Evolutionary conservation across 2,113 vertebrate genomes (phyloP), one percentile per base, ranked within the genome.

Genomic region (Nesogale talazaci): DNA sequence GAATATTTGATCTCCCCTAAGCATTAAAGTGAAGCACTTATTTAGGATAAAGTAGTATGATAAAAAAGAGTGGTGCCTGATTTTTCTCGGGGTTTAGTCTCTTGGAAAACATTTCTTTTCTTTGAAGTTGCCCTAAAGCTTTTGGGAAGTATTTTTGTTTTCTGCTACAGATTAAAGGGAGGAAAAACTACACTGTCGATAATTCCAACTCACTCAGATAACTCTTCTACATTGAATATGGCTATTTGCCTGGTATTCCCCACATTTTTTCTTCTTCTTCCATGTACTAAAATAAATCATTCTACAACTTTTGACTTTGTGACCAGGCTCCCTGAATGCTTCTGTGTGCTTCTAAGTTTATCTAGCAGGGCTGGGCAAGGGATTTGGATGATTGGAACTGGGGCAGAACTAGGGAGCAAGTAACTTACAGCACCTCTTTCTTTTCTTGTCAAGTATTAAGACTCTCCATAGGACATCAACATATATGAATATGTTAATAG

Each of bases 1-100:
- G 52, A 90, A 76, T 92, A 91, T 95, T 95, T 90, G 75, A 59
- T 88, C 65, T 91, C 25, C 31, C 88, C 89, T 82, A 92, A 88
- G 82, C 52, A 94, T 81, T 91, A 77, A 90, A 72, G 31, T 72
- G 85, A 91, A 63, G 19, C 11, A 91, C 59, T 88, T 89, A 86
- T 88, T 94, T 84, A 81, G 25, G 20, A 72, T 65, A 86, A 95
- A 96, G 92, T 63, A 93, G 14, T 59, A 65, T 56, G 77, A 83
- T 74, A 88, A 86, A 89, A 89, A 94, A 82, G 77, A 89, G 22
- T 92, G 25, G 19, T 74, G 14, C 79, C 69, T 87, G 86, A 6
- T 91, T 89, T 94, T 92, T 59, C 57, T 92, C 75, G 42, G 56
- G 3, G 8, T n/a, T 1, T 79, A 63, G 16, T 76, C 29, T 83